These are phyloP conservation scores for Brachionichthys hirsutus DNA, from an alignment of 2,113 vertebrate genomes.

Conservation along the genomic window DNA sequence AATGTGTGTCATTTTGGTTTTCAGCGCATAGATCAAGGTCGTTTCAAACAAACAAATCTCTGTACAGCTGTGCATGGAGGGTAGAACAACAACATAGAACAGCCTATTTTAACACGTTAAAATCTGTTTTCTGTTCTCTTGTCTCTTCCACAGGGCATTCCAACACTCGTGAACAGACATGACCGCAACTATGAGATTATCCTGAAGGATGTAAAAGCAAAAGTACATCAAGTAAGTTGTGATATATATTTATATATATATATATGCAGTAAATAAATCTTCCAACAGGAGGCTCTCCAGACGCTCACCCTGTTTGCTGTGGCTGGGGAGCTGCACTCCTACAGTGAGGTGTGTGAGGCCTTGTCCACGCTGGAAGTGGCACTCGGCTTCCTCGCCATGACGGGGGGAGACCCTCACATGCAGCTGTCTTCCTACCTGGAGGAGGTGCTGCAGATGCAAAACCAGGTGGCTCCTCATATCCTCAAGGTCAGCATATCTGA, in stretches of 20 bases:
- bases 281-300: conserved; percentile 80
- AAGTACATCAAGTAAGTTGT: conserved; percentile 83
- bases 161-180: conserved; percentile 85
- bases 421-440: conserved; percentile 81
- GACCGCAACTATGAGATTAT: conserved; percentile 91
- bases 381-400: conserved; percentile 89
- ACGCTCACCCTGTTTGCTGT: conserved; percentile 72
- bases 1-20: too few species aligned
- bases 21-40: too few species aligned
- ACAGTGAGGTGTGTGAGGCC: conserved; percentile 91
- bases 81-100: too few species aligned
- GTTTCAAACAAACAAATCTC: too few species aligned
- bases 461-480: conserved; percentile 80
- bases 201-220: conserved; percentile 82
- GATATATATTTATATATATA: not conserved
- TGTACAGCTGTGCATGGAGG: too few species aligned
- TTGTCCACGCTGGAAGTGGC: conserved; percentile 83
- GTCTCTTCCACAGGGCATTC: conserved; percentile 82
- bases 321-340: conserved; percentile 85
- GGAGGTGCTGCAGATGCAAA: conserved; percentile 85
- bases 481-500: conserved; percentile 79
- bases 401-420: conserved; percentile 80
- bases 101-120: too few species aligned
- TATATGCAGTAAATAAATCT: not conserved
- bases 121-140: not conserved